Base-by-base conservation (phyloP, 2,888 invertebrate species). In the Yponomeuta plumbellus region DNA sequence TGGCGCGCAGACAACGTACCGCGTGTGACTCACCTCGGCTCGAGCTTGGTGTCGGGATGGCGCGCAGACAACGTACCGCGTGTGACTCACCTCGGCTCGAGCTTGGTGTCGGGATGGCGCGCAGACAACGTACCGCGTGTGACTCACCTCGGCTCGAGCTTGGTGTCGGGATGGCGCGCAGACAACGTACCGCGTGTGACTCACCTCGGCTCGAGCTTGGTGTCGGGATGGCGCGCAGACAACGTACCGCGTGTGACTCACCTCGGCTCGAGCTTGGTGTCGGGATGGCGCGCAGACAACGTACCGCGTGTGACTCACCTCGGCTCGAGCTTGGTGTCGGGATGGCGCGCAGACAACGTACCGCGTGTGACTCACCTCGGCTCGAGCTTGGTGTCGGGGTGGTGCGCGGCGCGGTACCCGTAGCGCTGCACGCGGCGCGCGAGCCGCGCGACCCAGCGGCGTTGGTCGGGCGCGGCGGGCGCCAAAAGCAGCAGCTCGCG, bases 401-500 rank as follows among this genome's bases (percentile, higher is more conserved):
- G 96, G 96, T 76, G 97, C 95, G 92, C 97, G 96, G 97, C 97
- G 92, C 97, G 97, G 92, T 96, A 97, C 74, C 97, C 97, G 91
- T 96, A 95, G 84, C 97, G 97, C 92, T 97, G 97, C 83, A 98
- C 97, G 90, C 97, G 96, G 79, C 97, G 96, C 78, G 96, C 96
- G 67, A 99, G 94, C 74, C 97, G 94, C 72, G 95, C 94, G 73
- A 99, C 98, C 99, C 99, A 99, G 79, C 94, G 94, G 76, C 97
- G 96, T 91, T 98, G 98, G 72, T 97, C 97, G 72, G 97, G 97
- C 69, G 94, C 93, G 71, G 94, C 95, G 66, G 94, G 92, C 69
- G 99, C 98, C 80, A 99, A 93, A 76, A 99, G 92, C 74, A 99
- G 92, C 87, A 99, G 93, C 89, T 99, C 99, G 80, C 98, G 97